A percentile compares a stretch with the other conserved stretches of the same genome.
Evolutionary conservation across 2,797 vertebrate species (phyloP).

Genomic region (Syngnathus rostellatus): DNA sequence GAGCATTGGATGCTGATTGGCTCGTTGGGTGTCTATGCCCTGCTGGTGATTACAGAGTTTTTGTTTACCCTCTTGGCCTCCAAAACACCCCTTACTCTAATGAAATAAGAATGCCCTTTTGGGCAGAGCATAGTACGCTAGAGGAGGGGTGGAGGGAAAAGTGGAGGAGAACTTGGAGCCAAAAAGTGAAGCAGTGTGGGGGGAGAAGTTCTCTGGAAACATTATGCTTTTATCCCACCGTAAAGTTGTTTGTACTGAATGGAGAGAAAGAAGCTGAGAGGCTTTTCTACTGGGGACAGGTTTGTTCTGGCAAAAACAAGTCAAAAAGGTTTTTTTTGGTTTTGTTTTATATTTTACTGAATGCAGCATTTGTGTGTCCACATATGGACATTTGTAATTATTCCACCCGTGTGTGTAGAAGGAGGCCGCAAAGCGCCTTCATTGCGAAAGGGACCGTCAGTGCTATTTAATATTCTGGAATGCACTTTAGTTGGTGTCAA

Average conservation of each 20-base stretch:
- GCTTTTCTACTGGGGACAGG: constrained; percentile 49
- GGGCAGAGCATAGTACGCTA: constrained; percentile 40
- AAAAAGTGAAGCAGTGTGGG: constrained; percentile 42
- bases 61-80: constrained; percentile 65
- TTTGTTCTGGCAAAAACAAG: constrained; percentile 53
- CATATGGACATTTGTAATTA: constrained; percentile 19
- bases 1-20: constrained; percentile 47
- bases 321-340: constrained; percentile 36
- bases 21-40: constrained; percentile 44
- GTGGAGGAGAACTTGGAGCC: constrained; percentile 46
- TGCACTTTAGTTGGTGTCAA: not conserved
- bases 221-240: constrained; percentile 62
- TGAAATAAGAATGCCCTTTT: constrained; percentile 70
- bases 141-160: constrained; percentile 47
- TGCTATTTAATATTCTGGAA: constrained; percentile 9
- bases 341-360: constrained; percentile 26
- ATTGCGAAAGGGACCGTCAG: constrained; percentile 4
- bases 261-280: constrained; percentile 53
- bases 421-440: constrained; percentile 6
- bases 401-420: constrained; percentile 10
- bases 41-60: constrained; percentile 60
- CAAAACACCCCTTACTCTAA: constrained; percentile 52
- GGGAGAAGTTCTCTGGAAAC: constrained; percentile 56
- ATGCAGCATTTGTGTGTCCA: constrained; percentile 33
- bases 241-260: constrained; percentile 66